phyloP scores from a whole-genome alignment of 2,113 vertebrate genomes.

The Hyaena hyaena region DNA sequence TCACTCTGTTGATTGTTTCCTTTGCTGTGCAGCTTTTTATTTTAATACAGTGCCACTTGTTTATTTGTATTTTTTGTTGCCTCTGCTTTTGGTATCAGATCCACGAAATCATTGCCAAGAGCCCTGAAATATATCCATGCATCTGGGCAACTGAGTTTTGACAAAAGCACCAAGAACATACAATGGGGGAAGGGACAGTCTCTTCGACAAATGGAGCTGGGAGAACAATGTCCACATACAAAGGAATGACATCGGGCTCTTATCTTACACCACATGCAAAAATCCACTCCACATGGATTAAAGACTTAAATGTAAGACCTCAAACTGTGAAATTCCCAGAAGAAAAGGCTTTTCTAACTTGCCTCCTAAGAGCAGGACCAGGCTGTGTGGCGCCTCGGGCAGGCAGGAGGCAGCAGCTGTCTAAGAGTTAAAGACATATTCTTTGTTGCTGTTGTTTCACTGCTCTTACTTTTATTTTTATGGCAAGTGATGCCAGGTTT shows the following conservation, averaged over 20 bases:
- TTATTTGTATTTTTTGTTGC: neutral
- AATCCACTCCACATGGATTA: neutral
- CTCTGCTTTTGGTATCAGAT: neutral
- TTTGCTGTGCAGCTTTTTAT: neutral
- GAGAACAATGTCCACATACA: neutral
- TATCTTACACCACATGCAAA: neutral
- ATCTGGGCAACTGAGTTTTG: neutral
- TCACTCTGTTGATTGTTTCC: neutral
- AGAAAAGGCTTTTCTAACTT: neutral
- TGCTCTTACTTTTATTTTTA: neutral
- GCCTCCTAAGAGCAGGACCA: neutral
- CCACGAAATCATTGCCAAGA: neutral
- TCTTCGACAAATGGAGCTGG: neutral
- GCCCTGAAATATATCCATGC: neutral
- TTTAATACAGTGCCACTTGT: neutral
- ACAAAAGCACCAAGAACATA: neutral
- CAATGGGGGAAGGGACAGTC: neutral
- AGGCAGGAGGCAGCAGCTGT: neutral
- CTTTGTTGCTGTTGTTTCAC: neutral
- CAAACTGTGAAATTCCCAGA: neutral
- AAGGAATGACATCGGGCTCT: neutral
- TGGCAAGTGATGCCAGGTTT: neutral
- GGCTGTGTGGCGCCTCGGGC: fast-evolving
- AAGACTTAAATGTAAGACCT: neutral
- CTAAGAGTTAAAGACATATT: neutral